A percentile compares a stretch with the other conserved stretches of the same genome.
Evolutionary conservation across 2,888 invertebrate species (phyloP).

Genomic region (Heteromyza rotundicornis): DNA sequence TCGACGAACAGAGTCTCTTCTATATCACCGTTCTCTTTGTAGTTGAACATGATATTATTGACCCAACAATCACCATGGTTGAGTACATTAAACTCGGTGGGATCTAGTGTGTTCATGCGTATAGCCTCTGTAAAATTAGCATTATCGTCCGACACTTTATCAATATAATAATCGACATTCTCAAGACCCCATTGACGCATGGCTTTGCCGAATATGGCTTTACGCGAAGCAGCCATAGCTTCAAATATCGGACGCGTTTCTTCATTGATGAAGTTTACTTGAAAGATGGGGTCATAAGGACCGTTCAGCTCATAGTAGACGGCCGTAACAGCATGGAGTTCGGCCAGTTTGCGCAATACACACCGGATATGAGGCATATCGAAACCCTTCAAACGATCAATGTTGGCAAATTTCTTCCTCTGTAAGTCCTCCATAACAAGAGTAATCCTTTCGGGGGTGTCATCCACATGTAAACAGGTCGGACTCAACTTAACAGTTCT

Average conservation of each 20-base stretch:
- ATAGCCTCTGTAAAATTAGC: conserved; percentile 34
- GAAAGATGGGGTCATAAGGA: conserved; percentile 42
- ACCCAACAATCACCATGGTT: conserved; percentile 59
- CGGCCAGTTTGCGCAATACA: conserved; percentile 53
- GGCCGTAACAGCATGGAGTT: conserved; percentile 61
- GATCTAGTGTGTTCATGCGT: conserved; percentile 36
- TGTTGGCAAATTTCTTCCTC: conserved; percentile 47
- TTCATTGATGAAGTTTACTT: conserved; percentile 47
- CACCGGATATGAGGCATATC: conserved; percentile 51
- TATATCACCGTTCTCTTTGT: conserved; percentile 54
- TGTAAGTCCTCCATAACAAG: conserved; percentile 56
- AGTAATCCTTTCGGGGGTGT: conserved; percentile 47
- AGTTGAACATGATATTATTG: conserved; percentile 57
- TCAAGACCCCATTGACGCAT: conserved; percentile 51
- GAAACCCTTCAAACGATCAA: conserved; percentile 50
- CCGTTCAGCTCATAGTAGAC: conserved; percentile 55
- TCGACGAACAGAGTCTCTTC: conserved; percentile 51
- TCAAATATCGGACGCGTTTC: conserved; percentile 43
- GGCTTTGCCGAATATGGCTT: conserved; percentile 47
- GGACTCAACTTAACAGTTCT: conserved; percentile 51
- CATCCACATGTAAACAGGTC: conserved; percentile 45
- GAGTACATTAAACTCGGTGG: conserved; percentile 52
- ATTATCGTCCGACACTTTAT: conserved; percentile 47
- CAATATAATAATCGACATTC: conserved; percentile 48
- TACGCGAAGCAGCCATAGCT: conserved; percentile 46